Conservation (phyloP, 2,113 vertebrate genomes). For the Bettongia penicillata region DNA sequence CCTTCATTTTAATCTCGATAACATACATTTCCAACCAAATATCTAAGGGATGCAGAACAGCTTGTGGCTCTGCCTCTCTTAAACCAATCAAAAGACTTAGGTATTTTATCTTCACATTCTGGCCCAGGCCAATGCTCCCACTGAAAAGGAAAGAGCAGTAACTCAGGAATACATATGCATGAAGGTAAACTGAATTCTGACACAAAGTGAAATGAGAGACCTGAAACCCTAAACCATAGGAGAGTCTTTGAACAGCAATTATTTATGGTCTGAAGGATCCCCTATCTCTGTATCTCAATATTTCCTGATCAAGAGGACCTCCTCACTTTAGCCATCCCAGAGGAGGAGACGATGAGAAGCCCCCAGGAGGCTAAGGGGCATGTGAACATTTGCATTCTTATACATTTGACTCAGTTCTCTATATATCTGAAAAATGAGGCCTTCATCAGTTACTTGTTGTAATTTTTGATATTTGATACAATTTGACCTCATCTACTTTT, state of each 20-base stretch:
- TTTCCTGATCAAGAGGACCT: neutral
- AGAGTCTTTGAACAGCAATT: neutral
- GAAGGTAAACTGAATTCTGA: neutral
- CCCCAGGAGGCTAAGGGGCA: neutral
- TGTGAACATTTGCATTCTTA: too few relatives aligned
- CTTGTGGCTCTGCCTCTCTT: neutral
- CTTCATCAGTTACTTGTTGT: too few relatives aligned
- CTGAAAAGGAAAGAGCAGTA: neutral
- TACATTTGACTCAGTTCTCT: too few relatives aligned
- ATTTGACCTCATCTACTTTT: neutral
- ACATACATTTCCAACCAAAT: neutral
- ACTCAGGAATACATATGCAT: neutral
- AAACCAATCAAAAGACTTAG: neutral
- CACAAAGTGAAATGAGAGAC: neutral
- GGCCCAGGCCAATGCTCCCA: too few relatives aligned
- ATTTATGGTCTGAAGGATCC: neutral
- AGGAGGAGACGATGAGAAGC: neutral
- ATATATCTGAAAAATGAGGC: too few relatives aligned
- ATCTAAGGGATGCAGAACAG: neutral
- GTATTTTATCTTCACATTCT: neutral
- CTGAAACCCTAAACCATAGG: neutral
- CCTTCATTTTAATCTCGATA: neutral
- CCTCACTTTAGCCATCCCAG: neutral
- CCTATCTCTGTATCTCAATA: neutral
- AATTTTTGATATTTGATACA: neutral